Conservation (phyloP, 2,888 invertebrate genomes). For the Hoplodrina blanda region DNA sequence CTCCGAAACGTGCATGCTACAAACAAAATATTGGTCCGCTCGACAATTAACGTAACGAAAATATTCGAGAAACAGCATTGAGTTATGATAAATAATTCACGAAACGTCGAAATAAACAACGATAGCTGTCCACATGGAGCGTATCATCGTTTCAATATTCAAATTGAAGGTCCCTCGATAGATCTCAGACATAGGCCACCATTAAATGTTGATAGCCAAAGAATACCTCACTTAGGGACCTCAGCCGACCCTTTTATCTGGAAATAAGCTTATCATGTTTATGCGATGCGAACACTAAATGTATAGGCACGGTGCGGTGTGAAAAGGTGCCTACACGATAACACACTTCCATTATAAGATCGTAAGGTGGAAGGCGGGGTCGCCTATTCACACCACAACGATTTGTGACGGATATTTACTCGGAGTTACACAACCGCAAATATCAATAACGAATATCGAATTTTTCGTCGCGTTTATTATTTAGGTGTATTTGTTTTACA, state of each 20-base stretch:
- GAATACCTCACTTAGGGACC: conserved; percentile 87
- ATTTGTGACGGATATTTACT: conserved; percentile 65
- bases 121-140: conserved; percentile 70
- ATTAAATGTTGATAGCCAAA: conserved; percentile 87
- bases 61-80: conserved; percentile 16
- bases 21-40: conserved; percentile 18
- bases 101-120: conserved; percentile 76
- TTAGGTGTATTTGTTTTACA: conserved; percentile 32
- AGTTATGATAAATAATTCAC: conserved; percentile 67
- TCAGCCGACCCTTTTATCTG: conserved; percentile 87
- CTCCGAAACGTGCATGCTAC: conserved; percentile 8
- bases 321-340: conserved; percentile 79
- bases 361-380: conserved; percentile 70
- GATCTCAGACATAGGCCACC: conserved; percentile 84
- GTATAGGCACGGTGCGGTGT: conserved; percentile 76
- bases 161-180: conserved; percentile 84
- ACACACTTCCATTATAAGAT: conserved; percentile 80
- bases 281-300: conserved; percentile 82
- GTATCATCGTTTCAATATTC: conserved; percentile 85
- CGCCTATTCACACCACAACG: conserved; percentile 67
- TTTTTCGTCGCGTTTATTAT: conserved; percentile 42
- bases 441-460: conserved; percentile 54
- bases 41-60: conserved; percentile 34
- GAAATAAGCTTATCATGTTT: conserved; percentile 89
- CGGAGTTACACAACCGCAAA: conserved; percentile 52